Evolutionary conservation across 2,797 vertebrate species (phyloP).

Genomic region (Tiaroga cobitis): DNA sequence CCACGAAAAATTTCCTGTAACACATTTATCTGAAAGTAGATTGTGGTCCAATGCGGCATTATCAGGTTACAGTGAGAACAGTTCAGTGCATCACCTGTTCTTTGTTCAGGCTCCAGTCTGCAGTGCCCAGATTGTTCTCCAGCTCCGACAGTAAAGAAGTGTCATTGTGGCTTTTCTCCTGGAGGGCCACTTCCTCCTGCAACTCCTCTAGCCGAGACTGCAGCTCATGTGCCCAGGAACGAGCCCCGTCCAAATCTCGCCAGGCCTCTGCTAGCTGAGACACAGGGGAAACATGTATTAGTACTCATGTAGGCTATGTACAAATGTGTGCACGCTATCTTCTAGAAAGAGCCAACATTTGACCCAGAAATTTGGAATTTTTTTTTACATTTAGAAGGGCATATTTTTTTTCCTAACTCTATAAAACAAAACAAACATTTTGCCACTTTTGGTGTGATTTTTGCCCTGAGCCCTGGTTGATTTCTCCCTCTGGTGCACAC

Average conservation of each 20-base stretch:
- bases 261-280: slow-evolving; percentile 72
- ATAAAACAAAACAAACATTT: background rate
- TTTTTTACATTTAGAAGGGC: background rate
- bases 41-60: background rate
- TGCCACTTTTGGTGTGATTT: background rate
- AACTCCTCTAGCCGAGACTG: slow-evolving; percentile 78
- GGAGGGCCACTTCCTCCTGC: slow-evolving; percentile 75
- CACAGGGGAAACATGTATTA: background rate
- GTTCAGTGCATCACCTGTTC: slow-evolving; percentile 71
- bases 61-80: background rate
- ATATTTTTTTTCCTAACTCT: background rate
- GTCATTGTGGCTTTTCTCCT: slow-evolving; percentile 67
- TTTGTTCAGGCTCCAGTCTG: slow-evolving; percentile 65
- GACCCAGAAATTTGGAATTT: fast-evolving
- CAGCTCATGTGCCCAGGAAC: slow-evolving; percentile 70
- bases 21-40: background rate
- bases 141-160: slow-evolving; percentile 78
- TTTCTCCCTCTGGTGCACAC: background rate
- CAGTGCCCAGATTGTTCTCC: slow-evolving; percentile 71
- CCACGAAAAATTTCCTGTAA: background rate
- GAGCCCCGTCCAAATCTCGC: slow-evolving; percentile 71
- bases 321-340: background rate
- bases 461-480: background rate
- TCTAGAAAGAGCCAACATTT: background rate
- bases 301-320: background rate